Percentiles rank a stretch among this genome's conserved stretches.
Evolutionary conservation across 2,113 vertebrate species (phyloP).

Genomic region (Plestiodon gilberti): DNA sequence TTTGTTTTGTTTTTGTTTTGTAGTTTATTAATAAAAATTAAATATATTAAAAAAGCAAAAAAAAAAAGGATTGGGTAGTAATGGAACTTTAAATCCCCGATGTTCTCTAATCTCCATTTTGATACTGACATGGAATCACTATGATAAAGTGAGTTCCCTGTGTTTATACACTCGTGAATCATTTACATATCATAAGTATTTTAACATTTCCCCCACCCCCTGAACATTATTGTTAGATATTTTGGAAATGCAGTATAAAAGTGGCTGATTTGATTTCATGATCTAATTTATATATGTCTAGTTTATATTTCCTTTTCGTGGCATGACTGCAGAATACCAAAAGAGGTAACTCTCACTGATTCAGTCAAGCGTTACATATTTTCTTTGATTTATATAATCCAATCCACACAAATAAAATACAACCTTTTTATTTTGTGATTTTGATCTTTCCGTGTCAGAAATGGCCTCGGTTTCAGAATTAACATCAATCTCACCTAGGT

Average conservation of each 20-base stretch:
- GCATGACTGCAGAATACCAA: neutral
- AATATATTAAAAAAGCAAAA: too few species aligned
- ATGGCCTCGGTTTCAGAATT: slow-evolving; percentile 43
- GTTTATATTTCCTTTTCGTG: neutral
- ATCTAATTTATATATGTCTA: neutral
- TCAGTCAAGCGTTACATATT: slow-evolving; percentile 22
- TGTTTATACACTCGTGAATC: neutral
- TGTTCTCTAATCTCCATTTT: neutral
- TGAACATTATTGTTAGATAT: neutral
- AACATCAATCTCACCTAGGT: slow-evolving; percentile 14
- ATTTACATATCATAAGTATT: neutral
- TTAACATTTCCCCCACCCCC: neutral
- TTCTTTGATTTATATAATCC: slow-evolving; percentile 12
- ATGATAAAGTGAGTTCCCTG: neutral
- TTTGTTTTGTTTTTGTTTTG: too few species aligned
- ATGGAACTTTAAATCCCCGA: neutral
- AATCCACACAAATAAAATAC: slow-evolving; percentile 7
- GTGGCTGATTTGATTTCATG: neutral
- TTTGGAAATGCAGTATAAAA: neutral
- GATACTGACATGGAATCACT: neutral
- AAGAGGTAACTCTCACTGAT: neutral
- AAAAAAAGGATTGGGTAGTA: neutral
- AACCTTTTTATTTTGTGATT: slow-evolving; percentile 4
- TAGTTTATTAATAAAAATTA: too few species aligned
- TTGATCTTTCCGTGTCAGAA: slow-evolving; percentile 12